Evolutionary conservation across 2,888 invertebrate genomes (phyloP).

Genomic region (Epinotia demarniana): DNA sequence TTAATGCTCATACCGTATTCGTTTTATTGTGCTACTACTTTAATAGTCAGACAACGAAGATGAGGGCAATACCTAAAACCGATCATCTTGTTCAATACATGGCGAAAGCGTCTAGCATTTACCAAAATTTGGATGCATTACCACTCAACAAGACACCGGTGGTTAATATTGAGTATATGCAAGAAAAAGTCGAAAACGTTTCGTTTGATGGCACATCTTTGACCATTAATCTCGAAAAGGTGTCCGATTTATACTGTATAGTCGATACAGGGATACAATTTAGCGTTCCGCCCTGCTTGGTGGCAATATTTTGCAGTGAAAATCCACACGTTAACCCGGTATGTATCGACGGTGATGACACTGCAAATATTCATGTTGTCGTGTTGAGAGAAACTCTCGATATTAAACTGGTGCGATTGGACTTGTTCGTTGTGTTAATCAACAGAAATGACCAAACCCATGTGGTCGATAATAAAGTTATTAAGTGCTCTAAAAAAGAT

Average conservation of each 20-base stretch:
- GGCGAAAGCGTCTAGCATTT: neutral
- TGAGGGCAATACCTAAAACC: neutral
- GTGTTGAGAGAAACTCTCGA: neutral
- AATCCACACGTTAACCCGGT: conserved; percentile 6
- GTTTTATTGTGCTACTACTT: neutral
- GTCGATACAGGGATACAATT: neutral
- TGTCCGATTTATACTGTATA: neutral
- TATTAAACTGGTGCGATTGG: neutral
- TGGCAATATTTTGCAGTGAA: neutral
- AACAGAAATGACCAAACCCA: neutral
- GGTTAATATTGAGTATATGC: neutral
- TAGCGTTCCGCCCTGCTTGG: conserved; percentile 1
- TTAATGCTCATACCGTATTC: no score
- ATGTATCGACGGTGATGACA: neutral
- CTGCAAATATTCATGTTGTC: neutral
- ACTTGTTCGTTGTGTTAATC: neutral
- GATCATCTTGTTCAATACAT: neutral
- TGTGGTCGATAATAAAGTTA: neutral
- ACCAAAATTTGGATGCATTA: neutral
- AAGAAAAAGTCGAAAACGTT: neutral
- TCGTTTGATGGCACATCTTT: neutral
- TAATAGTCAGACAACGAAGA: neutral
- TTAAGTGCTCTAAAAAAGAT: neutral
- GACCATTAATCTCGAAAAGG: neutral
- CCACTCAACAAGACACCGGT: neutral